A percentile compares a stretch with the other conserved stretches of the same genome.
phyloP scores from a whole-genome alignment of 2,113 vertebrate species.

The Leptosomus discolor region DNA sequence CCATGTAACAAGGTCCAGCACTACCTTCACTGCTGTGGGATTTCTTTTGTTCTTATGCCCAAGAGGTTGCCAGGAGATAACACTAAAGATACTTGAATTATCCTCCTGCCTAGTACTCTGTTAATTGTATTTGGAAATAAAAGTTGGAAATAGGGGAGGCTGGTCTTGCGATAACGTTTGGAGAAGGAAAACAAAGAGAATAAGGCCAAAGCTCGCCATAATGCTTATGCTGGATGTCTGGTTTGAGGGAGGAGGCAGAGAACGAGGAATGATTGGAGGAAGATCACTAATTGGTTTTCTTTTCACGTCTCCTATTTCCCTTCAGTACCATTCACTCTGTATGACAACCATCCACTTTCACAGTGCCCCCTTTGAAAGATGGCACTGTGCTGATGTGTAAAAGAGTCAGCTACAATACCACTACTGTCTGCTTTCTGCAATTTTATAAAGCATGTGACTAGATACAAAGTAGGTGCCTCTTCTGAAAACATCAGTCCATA shows the following conservation, averaged over 20 bases:
- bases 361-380: conserved; percentile 27
- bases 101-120: background rate
- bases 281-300: background rate
- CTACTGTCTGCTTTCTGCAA: background rate
- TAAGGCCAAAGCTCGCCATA: background rate
- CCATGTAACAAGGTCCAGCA: background rate
- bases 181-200: background rate
- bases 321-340: background rate
- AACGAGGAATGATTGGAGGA: background rate
- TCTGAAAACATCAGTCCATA: background rate
- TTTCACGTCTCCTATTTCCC: conserved; percentile 12
- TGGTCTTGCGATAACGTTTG: background rate
- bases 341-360: conserved; percentile 5
- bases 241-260: background rate
- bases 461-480: background rate
- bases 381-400: background rate
- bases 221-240: background rate
- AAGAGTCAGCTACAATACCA: background rate
- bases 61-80: background rate
- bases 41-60: background rate
- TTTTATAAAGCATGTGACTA: background rate
- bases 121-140: background rate
- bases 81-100: background rate
- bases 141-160: background rate
- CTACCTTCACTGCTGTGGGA: background rate